These are phyloP conservation scores for Poeciliopsis occidentalis DNA, from an alignment of 2,113 vertebrate species.

Conservation along the genomic window DNA sequence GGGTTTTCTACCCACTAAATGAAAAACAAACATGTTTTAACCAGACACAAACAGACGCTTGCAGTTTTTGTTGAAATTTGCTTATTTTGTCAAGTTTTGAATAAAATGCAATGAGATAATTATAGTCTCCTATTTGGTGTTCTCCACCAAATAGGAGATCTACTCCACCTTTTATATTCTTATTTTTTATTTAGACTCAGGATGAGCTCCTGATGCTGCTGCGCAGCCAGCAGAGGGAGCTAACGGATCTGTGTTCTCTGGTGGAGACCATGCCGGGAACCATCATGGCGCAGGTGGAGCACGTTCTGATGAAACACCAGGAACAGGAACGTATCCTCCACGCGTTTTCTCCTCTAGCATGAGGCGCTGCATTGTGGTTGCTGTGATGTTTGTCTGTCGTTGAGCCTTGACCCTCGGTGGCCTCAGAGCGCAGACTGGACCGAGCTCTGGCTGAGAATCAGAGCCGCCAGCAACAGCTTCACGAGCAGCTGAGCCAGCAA, in stretches of 20 bases:
- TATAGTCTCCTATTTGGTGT: neutral
- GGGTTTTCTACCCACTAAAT: no score
- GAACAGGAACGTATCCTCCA: conserved; percentile 96
- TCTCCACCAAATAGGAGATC: no score
- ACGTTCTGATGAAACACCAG: conserved; percentile 86
- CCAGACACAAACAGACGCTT: no score
- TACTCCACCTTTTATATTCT: no score
- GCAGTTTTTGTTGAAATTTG: no score
- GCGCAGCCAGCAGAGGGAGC: conserved; percentile 91
- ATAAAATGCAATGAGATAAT: no score
- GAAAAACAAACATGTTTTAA: no score
- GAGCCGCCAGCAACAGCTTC: conserved; percentile 88
- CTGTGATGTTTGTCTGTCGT: neutral
- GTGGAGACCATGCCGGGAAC: conserved; percentile 89
- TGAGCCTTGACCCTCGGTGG: conserved; percentile 83
- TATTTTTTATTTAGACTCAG: no score
- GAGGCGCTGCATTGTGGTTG: neutral
- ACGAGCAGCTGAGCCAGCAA: conserved; percentile 92
- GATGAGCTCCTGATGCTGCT: conserved; percentile 89
- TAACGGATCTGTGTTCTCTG: conserved; percentile 86
- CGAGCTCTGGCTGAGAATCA: conserved; percentile 85
- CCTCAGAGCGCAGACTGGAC: conserved; percentile 88
- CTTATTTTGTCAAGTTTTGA: no score
- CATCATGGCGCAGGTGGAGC: conserved; percentile 88
- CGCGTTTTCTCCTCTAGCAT: neutral